Conservation (phyloP, 2,888 invertebrate species). For the Anarsia innoxiella region DNA sequence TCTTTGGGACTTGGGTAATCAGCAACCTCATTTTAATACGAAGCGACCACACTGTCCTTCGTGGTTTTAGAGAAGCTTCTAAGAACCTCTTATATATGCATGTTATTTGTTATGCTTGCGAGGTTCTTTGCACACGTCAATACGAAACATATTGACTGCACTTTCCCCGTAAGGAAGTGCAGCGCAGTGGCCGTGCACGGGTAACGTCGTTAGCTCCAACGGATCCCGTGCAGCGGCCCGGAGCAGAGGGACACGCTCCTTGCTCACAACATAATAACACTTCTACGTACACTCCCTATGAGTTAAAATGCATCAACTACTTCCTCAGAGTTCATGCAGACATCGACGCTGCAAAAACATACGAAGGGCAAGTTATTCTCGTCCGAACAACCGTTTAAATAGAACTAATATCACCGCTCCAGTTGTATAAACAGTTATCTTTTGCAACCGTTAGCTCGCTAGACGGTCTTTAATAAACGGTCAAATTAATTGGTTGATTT, state of each 20-base stretch:
- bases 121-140: constrained; percentile 7
- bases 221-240: constrained; percentile 42
- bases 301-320: constrained; percentile 6
- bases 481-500: constrained; percentile 20
- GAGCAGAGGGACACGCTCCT: constrained; percentile 36
- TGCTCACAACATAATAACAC: constrained; percentile 27
- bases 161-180: constrained; percentile 19
- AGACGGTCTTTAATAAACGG: constrained; percentile 18
- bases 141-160: constrained; percentile 12
- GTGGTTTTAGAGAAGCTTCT: constrained; percentile 1
- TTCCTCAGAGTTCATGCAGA: constrained; percentile 5
- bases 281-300: constrained; percentile 11
- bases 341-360: constrained; percentile 10
- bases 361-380: constrained; percentile 14
- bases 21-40: constrained; percentile 17
- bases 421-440: constrained; percentile 21
- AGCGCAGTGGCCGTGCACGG: constrained; percentile 29
- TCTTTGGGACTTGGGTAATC: constrained; percentile 36
- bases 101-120: constrained; percentile 10
- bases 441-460: constrained; percentile 23
- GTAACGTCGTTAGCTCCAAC: constrained; percentile 36
- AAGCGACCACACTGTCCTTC: neutral
- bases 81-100: neutral
- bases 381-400: constrained; percentile 10
- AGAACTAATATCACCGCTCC: constrained; percentile 21